A percentile compares a stretch with the other conserved stretches of the same genome.
phyloP scores from a whole-genome alignment of 2,888 invertebrate species.

The Acanthosepion lycidas region DNA sequence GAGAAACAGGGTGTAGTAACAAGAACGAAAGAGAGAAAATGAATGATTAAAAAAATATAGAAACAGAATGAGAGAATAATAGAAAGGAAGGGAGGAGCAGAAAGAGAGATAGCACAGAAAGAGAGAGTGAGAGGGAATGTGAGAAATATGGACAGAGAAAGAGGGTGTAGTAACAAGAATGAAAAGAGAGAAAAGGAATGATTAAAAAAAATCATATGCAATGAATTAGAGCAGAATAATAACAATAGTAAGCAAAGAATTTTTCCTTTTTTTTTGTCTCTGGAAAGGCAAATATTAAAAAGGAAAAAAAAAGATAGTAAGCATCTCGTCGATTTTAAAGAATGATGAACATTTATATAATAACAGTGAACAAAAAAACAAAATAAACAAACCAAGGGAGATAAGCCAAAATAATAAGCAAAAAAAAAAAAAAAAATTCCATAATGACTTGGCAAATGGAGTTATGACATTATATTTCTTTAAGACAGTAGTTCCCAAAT shows the following conservation, averaged over 20 bases:
- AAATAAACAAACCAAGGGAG: too few relatives aligned
- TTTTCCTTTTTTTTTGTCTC: too few relatives aligned
- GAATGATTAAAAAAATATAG: not conserved
- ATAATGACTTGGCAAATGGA: too few relatives aligned
- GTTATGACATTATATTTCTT: too few relatives aligned
- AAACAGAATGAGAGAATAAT: not conserved
- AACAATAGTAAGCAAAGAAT: not conserved
- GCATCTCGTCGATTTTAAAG: not conserved
- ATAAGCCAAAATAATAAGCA: too few relatives aligned
- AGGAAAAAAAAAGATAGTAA: not conserved
- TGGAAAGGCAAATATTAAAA: not conserved
- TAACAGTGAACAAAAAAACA: too few relatives aligned
- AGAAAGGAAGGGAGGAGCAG: not conserved
- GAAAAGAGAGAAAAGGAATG: not conserved
- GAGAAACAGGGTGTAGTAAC: too few relatives aligned
- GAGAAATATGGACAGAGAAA: not conserved
- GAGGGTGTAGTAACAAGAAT: not conserved
- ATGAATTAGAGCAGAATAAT: not conserved
- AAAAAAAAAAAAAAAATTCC: too few relatives aligned
- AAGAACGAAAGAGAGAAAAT: not conserved
- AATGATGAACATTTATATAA: too few relatives aligned
- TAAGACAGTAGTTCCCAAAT: too few relatives aligned
- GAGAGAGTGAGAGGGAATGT: not conserved
- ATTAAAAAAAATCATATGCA: not conserved
- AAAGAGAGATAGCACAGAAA: too few relatives aligned